Evolutionary conservation across 2,888 invertebrate species (phyloP), one percentile per base, ranked within the genome.

Genomic region (Drosophila mimetica): DNA sequence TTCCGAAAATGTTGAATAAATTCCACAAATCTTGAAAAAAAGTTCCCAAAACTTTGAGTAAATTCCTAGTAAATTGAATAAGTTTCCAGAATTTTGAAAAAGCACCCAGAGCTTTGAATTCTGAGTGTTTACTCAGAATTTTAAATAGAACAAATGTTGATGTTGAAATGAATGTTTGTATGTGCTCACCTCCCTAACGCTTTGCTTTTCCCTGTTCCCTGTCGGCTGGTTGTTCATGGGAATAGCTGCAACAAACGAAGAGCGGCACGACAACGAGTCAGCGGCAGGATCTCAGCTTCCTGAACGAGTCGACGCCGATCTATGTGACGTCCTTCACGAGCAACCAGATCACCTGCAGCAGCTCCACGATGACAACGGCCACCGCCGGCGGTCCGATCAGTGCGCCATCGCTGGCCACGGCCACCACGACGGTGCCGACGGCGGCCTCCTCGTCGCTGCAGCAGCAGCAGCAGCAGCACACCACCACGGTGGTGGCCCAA

Each of bases 241-340:
- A 14, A 44, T 28, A 90, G 90, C 69, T 90, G 74, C 90, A 90
- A 57, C 90, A 90, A 71, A 91, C 89, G 13, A 90, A 91, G 73
- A 88, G 88, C 92, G 93, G 92, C 89, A 91, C 77, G 92, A 92
- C 77, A 13, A 81, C 88, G 46, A 86, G 86, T 57, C 91, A 91
- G 57, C 89, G 89, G 54, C 90, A 90, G 75, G 96, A 96, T 83
- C 92, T 96, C 75, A 96, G 96, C 93, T 96, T 96, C 69, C 95
- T 96, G 90, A 96, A 96, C 88, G 96, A 95, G 90, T 95, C 95
- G 90, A 95, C 96, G 61, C 95, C 96, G 60, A 96, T 96, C 79
- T 96, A 96, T 93, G 96, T 96, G 78, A 96, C 96, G 74, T 96
- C 96, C 77, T 94, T 95, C 82, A 92, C 90, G 66, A 90, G 90